These are phyloP conservation scores for Parnassius apollo DNA, from an alignment of 2,888 invertebrate genomes.

Conservation along the genomic window DNA sequence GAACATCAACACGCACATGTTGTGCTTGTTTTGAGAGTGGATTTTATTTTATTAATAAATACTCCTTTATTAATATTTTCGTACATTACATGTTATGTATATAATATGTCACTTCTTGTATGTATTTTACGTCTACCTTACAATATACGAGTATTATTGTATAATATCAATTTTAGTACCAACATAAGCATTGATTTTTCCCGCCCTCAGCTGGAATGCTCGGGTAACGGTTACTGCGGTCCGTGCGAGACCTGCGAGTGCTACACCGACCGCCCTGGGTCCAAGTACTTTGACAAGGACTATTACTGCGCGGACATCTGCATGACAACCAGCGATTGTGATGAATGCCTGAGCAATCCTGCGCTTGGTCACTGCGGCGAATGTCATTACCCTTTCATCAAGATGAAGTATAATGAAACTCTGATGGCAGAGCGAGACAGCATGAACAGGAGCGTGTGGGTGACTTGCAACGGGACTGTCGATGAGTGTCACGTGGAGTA, in stretches of 20 bases:
- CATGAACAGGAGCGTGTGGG: constrained; percentile 49
- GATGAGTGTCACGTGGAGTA: constrained; percentile 47
- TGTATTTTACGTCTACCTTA: too few species aligned
- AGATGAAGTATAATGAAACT: constrained; percentile 41
- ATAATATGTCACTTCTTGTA: too few species aligned
- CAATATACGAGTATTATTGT: too few species aligned
- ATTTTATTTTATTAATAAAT: too few species aligned
- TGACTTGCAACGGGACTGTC: constrained; percentile 48
- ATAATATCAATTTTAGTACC: too few species aligned
- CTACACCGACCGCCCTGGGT: constrained; percentile 49
- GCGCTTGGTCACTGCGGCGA: constrained; percentile 36
- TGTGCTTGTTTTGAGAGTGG: too few species aligned
- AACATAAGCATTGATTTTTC: neutral
- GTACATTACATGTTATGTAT: too few species aligned
- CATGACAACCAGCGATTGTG: constrained; percentile 44
- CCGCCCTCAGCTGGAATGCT: constrained; percentile 47
- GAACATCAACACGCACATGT: too few species aligned
- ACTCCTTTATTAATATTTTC: too few species aligned
- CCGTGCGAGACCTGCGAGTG: constrained; percentile 57
- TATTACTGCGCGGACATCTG: constrained; percentile 61
- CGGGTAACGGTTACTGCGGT: constrained; percentile 61
- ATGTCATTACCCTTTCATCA: constrained; percentile 33
- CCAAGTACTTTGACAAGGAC: constrained; percentile 56
- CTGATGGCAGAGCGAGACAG: constrained; percentile 38
- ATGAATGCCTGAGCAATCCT: constrained; percentile 47